These are phyloP conservation scores for Oreochromis spilurus DNA, from an alignment of 2,113 vertebrate genomes.

Conservation along the genomic window DNA sequence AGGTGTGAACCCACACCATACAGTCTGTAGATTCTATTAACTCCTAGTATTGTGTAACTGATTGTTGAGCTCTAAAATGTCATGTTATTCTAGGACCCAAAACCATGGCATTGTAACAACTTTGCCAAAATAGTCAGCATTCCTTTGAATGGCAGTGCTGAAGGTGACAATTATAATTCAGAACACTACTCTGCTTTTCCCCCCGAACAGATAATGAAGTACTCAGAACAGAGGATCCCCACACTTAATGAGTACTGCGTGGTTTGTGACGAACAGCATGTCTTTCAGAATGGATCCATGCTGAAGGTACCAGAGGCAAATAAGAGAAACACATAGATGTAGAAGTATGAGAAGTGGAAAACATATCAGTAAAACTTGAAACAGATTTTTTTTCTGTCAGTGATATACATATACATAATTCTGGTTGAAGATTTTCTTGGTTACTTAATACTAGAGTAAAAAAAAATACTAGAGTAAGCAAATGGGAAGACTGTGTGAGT, in stretches of 20 bases:
- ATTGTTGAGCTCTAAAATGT: not conserved
- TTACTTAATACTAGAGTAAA: not conserved
- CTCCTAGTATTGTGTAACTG: not conserved
- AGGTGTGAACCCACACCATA: not conserved
- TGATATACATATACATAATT: not conserved
- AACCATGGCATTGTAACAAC: not conserved
- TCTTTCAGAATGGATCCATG: conserved; percentile 99
- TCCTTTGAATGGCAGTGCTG: not conserved
- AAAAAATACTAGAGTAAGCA: not conserved
- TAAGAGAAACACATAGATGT: not conserved
- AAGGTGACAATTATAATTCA: not conserved
- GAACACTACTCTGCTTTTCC: conserved; percentile 34
- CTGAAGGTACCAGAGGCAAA: conserved; percentile 81
- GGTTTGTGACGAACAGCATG: conserved; percentile 97
- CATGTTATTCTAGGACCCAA: not conserved
- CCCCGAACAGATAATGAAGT: conserved; percentile 93
- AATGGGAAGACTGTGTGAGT: not conserved
- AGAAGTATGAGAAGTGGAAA: not conserved
- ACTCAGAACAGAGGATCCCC: conserved; percentile 95
- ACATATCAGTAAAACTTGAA: not conserved
- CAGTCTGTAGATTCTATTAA: not conserved
- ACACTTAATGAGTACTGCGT: conserved; percentile 98
- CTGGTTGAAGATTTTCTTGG: not conserved
- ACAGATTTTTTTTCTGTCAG: not conserved
- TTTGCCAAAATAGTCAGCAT: not conserved